These are phyloP conservation scores for Gouania willdenowi DNA, from an alignment of 2,797 vertebrate species.

Conservation along the genomic window DNA sequence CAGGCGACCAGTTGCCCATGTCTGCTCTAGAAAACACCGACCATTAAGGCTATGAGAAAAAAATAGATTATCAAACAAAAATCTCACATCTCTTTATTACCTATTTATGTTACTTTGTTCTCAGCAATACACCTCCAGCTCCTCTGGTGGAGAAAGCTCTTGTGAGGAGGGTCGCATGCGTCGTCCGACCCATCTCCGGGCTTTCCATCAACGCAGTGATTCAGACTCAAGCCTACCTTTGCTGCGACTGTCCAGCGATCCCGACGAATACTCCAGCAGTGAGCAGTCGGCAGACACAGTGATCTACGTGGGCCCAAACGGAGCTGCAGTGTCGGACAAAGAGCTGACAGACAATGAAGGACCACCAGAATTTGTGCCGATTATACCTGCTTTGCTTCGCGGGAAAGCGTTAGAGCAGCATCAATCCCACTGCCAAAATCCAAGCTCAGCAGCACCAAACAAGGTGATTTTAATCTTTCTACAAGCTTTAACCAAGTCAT, in stretches of 20 bases:
- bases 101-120: too few species aligned
- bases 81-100: conserved; percentile 5
- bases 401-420: conserved; percentile 64
- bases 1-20: too few species aligned
- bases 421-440: conserved; percentile 37
- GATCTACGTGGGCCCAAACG: conserved; percentile 94
- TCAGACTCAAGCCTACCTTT: conserved; percentile 85
- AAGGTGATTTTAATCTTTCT: conserved; percentile 28
- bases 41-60: too few species aligned
- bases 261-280: conserved; percentile 95
- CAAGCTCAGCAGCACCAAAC: conserved; percentile 34
- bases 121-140: conserved; percentile 94
- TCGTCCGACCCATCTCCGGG: conserved; percentile 92
- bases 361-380: conserved; percentile 94
- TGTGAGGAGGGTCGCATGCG: conserved; percentile 97
- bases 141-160: conserved; percentile 97
- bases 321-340: conserved; percentile 90
- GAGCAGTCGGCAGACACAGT: conserved; percentile 98
- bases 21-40: too few species aligned
- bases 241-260: conserved; percentile 88
- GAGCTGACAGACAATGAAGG: conserved; percentile 97
- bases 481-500: too few species aligned
- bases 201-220: conserved; percentile 85
- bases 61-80: too few species aligned
- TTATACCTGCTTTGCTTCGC: conserved; percentile 91